Evolutionary conservation across 2,888 invertebrate genomes (phyloP).

Genomic region (Drosophila neoperkinsi): DNA sequence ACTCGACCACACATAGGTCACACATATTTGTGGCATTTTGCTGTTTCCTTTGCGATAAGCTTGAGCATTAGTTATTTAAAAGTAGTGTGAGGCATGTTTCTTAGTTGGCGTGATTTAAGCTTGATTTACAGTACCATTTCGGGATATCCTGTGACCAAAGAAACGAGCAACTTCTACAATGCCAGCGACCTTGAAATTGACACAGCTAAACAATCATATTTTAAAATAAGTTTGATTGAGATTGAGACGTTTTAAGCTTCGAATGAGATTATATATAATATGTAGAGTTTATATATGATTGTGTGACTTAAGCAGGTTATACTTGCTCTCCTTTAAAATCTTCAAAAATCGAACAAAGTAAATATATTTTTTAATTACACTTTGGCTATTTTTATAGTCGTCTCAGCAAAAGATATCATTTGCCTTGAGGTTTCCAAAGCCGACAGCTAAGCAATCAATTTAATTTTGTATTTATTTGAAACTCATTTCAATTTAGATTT

Average conservation of each 20-base stretch:
- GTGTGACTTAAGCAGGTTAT: not conserved
- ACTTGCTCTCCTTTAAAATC: not conserved
- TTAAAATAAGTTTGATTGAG: not conserved
- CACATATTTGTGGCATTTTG: conserved; percentile 63
- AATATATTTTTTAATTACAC: not conserved
- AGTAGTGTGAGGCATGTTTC: conserved; percentile 37
- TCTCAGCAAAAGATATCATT: not conserved
- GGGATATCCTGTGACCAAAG: conserved; percentile 31
- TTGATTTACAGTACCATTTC: conserved; percentile 47
- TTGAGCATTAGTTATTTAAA: conserved; percentile 55
- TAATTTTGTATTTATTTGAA: not conserved
- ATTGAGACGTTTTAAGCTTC: not conserved
- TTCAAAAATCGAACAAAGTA: not conserved
- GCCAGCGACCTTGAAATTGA: conserved; percentile 6
- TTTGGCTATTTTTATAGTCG: not conserved
- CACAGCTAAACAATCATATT: not conserved
- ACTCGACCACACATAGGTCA: conserved; percentile 30
- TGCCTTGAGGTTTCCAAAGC: not conserved
- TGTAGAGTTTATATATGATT: not conserved
- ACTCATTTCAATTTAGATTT: not conserved
- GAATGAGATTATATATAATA: not conserved
- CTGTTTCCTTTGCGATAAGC: conserved; percentile 60
- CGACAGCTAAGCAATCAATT: not conserved
- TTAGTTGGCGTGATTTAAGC: conserved; percentile 51
- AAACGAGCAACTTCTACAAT: not conserved